phyloP scores from a whole-genome alignment of 1,140 invertebrate genomes.

The Anastrepha obliqua region DNA sequence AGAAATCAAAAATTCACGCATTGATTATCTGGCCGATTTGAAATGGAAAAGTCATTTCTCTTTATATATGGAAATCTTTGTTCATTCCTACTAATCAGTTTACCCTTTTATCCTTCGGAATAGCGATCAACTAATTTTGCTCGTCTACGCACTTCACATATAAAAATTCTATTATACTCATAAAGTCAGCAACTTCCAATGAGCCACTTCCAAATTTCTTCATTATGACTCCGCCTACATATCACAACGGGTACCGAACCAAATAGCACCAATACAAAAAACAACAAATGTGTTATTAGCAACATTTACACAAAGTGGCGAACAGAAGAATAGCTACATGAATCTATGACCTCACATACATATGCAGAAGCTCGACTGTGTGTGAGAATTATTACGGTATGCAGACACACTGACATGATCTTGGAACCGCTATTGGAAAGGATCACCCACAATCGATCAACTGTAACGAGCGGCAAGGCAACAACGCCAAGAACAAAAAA shows the following conservation, averaged over 20 bases:
- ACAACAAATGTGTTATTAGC: constrained; percentile 6
- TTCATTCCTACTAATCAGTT: no score
- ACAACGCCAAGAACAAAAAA: constrained; percentile 53
- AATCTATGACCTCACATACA: neutral
- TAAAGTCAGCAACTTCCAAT: neutral
- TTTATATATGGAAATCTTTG: no score
- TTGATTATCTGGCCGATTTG: no score
- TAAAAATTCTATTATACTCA: constrained; percentile 2
- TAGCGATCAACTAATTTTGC: neutral
- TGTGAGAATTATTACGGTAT: neutral
- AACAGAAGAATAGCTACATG: constrained; percentile 9
- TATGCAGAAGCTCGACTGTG: neutral
- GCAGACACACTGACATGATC: constrained; percentile 39
- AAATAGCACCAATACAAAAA: neutral
- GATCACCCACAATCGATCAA: constrained; percentile 66
- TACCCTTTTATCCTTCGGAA: neutral
- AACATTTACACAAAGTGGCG: constrained; percentile 6
- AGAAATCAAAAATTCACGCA: no score
- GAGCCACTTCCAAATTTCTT: neutral
- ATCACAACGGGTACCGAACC: neutral
- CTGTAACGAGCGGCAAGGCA: constrained; percentile 58
- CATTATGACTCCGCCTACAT: constrained; percentile 37
- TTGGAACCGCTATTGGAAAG: constrained; percentile 49
- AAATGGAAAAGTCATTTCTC: no score
- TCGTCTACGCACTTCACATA: constrained; percentile 1